Evolutionary conservation across 2,113 vertebrate species (phyloP).

Genomic region (Serilophus lunatus): DNA sequence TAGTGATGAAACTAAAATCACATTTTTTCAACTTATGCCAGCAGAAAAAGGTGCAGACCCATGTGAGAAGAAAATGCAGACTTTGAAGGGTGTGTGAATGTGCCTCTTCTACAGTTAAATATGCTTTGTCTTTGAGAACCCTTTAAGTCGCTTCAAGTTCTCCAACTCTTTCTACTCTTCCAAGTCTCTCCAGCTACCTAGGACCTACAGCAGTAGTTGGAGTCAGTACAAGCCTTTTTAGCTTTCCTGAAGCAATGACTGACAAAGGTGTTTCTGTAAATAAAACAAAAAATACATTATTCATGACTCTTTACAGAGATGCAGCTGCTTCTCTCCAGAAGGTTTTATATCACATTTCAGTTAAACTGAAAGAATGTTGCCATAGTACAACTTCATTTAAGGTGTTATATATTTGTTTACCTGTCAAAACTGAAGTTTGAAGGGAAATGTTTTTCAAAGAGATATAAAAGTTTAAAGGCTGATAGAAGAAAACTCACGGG

Average conservation of each 20-base stretch:
- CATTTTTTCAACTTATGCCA: background rate
- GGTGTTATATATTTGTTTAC: background rate
- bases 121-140: background rate
- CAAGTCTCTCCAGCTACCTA: background rate
- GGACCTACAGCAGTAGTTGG: background rate
- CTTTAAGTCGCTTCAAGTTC: background rate
- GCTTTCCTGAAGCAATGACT: background rate
- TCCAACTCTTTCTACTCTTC: background rate
- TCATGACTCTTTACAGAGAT: constrained; percentile 23
- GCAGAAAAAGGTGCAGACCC: background rate
- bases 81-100: background rate
- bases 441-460: background rate
- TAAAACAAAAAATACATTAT: constrained; percentile 30
- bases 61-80: background rate
- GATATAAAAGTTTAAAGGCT: background rate
- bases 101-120: background rate
- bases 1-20: background rate
- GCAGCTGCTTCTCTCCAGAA: background rate
- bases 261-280: background rate
- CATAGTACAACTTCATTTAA: background rate
- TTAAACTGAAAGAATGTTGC: background rate
- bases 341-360: background rate
- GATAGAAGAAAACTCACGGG: background rate
- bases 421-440: background rate
- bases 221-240: background rate